Conservation (phyloP, 2,113 vertebrate genomes). For the Cairina moschata region DNA sequence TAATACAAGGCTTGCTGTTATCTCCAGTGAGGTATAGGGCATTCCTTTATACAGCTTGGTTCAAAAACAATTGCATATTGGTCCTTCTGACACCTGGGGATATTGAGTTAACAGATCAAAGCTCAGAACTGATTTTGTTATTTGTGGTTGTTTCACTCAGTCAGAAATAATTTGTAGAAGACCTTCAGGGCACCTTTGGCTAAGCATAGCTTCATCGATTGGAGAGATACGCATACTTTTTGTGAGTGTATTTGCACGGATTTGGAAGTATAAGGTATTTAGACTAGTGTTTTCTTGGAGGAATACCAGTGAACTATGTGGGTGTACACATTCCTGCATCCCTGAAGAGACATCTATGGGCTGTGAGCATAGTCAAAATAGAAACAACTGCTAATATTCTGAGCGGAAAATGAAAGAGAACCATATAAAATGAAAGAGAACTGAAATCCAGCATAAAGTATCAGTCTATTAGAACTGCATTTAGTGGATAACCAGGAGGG, state of each 20-base stretch:
- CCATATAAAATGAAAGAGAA: background rate
- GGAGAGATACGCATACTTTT: constrained; percentile 24
- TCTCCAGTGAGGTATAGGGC: background rate
- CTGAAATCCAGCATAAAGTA: background rate
- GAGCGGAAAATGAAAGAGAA: background rate
- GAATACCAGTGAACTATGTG: background rate
- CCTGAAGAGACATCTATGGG: background rate
- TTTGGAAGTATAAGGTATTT: constrained; percentile 43
- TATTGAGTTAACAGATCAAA: constrained; percentile 19
- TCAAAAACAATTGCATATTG: background rate
- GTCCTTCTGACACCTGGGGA: constrained; percentile 28
- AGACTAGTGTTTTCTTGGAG: constrained; percentile 23
- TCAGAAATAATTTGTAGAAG: constrained; percentile 42
- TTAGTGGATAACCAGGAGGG: background rate
- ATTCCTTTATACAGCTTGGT: background rate
- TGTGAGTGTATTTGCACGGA: constrained; percentile 6
- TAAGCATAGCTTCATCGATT: constrained; percentile 11
- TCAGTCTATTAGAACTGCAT: background rate
- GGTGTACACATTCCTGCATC: background rate
- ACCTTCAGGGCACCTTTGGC: constrained; percentile 24
- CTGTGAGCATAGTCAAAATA: background rate
- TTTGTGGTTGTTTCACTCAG: background rate
- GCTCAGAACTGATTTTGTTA: constrained; percentile 20
- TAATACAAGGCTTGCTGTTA: background rate
- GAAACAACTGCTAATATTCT: background rate